A percentile compares a stretch with the other conserved stretches of the same genome.
Conservation (phyloP, 2,113 vertebrate species). For the Pollachius pollachius region DNA sequence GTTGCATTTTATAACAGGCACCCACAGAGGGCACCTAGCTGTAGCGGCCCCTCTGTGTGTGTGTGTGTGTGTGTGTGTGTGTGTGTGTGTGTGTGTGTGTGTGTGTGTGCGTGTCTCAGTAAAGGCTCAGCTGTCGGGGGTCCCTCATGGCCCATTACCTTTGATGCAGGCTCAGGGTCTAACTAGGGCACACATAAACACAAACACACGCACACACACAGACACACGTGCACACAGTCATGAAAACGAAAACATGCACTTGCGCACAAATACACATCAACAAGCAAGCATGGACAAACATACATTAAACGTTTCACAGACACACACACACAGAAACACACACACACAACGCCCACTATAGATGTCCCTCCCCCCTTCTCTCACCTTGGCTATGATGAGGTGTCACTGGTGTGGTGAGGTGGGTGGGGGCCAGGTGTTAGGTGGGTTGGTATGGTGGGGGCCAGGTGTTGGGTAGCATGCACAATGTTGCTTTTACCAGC, state of each 20-base stretch:
- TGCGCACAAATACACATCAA: too few relatives aligned
- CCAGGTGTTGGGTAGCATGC: too few relatives aligned
- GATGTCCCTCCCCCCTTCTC: background rate
- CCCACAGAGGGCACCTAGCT: slow-evolving; percentile 3
- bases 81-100: background rate
- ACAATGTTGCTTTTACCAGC: too few relatives aligned
- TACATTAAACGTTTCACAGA: too few relatives aligned
- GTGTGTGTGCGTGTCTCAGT: slow-evolving; percentile 1
- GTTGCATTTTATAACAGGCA: slow-evolving; percentile 26
- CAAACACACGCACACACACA: background rate
- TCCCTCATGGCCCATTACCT: slow-evolving; percentile 56
- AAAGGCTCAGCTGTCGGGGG: slow-evolving; percentile 52
- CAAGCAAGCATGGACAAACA: too few relatives aligned
- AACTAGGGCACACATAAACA: slow-evolving; percentile 42
- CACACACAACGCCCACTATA: background rate
- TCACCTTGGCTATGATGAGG: slow-evolving; percentile 49
- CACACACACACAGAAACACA: too few relatives aligned
- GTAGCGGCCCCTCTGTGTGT: too few relatives aligned
- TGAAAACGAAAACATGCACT: background rate
- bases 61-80: too few relatives aligned
- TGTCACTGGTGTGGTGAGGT: slow-evolving; percentile 28
- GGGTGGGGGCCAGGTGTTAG: too few relatives aligned
- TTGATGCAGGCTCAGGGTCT: slow-evolving; percentile 42
- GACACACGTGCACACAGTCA: background rate
- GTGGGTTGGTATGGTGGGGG: too few relatives aligned